Evolutionary conservation across 35 echinoderm and acorn worm species (phyloP).

Genomic region (Diadema setosum): DNA sequence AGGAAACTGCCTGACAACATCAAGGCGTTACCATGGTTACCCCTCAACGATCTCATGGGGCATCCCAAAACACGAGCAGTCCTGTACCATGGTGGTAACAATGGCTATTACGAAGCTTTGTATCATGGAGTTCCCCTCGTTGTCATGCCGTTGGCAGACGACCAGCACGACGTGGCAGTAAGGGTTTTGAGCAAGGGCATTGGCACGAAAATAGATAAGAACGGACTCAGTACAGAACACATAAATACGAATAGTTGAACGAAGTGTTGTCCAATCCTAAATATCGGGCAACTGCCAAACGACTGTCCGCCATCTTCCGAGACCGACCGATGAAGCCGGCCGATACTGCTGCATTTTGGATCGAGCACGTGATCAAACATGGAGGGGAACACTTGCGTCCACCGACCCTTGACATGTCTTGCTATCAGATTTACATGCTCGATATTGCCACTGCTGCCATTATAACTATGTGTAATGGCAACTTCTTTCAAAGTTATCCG

Average conservation of each 20-base stretch:
- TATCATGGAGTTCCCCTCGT: slow-evolving; percentile 26
- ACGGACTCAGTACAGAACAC: neutral
- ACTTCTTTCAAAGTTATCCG: too few relatives aligned
- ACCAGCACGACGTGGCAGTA: slow-evolving; percentile 22
- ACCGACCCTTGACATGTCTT: neutral
- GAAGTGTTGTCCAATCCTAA: neutral
- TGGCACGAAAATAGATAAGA: neutral
- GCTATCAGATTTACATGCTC: neutral
- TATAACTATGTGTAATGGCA: too few relatives aligned
- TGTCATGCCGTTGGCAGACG: neutral
- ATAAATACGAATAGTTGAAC: neutral
- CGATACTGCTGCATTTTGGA: slow-evolving; percentile 42
- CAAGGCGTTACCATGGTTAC: slow-evolving; percentile 51
- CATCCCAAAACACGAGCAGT: slow-evolving; percentile 3
- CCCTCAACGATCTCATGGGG: slow-evolving; percentile 65
- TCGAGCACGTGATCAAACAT: slow-evolving; percentile 68
- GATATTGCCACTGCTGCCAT: too few relatives aligned
- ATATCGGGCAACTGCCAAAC: slow-evolving; percentile 18
- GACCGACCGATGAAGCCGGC: slow-evolving; percentile 40
- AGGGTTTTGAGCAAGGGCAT: neutral
- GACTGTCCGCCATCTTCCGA: slow-evolving; percentile 33
- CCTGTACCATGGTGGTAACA: slow-evolving; percentile 36
- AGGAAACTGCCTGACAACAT: slow-evolving; percentile 4
- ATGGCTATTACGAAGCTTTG: slow-evolving; percentile 25
- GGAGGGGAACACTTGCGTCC: neutral